Base-by-base conservation (phyloP, 1,140 invertebrate species). In the Chlorops oryzae region DNA sequence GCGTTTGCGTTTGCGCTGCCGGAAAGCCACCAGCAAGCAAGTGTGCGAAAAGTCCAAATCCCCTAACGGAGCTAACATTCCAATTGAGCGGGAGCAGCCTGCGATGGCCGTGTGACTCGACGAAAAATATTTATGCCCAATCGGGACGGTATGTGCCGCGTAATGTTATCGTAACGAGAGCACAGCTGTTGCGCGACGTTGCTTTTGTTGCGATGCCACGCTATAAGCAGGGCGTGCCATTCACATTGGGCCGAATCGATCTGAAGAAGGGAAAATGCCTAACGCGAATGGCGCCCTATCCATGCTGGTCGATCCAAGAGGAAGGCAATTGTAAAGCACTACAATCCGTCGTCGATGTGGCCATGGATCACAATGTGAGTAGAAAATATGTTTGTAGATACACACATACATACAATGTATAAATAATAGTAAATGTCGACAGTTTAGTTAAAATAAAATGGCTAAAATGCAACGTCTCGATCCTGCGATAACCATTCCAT, bases 301-400 rank as follows among this genome's bases (percentile, higher is more conserved):
- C 82, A 0, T 80, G 76, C 57, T 83, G 81, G 81, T 59, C 74
- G 6, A 72, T 79, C 21, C 80, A 83, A 58, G 80, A 81, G 51
- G 80, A 82, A 59, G 79, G 78, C 17, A 80, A 80, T 58, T 81
- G 80, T 51, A 65, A 80, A 27, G 79, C 79, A 0, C 55, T 84
- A 2, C 80, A 83, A 51, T 81, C 75, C 9, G 81, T 74, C 9
- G 77, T 83, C 3, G 82, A 84, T 59, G 60, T 83, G 3, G 73
- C 68, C 28, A 52, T 83, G 20, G 81, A 83, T 62, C 57, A 63
- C 13, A 63, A 74, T 56, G 70, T 73, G 51, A 69, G 65, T 70
- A 35, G 17, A 9, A 22, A 22, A 5, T 25, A 50, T 50, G 39
- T 34, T n/a, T 37, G 9, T 20, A 12, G 9, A 27, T 21, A 42